Percentiles rank a stretch among this genome's conserved stretches.
phyloP scores from a whole-genome alignment of 2,888 invertebrate genomes.

The Microplitis deprimator region DNA sequence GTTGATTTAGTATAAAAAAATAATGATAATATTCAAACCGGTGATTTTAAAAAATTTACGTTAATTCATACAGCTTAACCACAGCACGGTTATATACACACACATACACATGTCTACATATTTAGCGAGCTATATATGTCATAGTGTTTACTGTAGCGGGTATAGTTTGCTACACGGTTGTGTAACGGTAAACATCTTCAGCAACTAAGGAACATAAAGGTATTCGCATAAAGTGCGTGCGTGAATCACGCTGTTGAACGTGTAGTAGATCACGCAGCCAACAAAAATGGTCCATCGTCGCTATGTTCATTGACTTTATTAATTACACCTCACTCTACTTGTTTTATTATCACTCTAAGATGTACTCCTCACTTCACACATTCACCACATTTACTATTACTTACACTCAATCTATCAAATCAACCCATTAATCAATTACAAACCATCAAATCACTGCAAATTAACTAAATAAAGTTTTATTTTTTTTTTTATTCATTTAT shows the following conservation, averaged over 20 bases:
- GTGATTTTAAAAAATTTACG: neutral
- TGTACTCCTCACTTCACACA: no score
- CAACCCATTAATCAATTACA: no score
- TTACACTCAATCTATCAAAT: no score
- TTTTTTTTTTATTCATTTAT: no score
- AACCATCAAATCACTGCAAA: no score
- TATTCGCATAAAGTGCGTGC: constrained; percentile 53
- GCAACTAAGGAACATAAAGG: neutral
- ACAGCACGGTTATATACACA: no score
- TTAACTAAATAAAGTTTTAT: no score
- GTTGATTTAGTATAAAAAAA: neutral
- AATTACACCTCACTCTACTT: constrained; percentile 16
- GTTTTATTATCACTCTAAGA: neutral
- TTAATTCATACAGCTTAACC: neutral
- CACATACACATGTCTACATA: constrained; percentile 28
- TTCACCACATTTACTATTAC: no score
- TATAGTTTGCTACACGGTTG: constrained; percentile 30
- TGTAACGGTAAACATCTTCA: constrained; percentile 61
- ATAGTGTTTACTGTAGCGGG: constrained; percentile 49
- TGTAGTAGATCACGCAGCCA: constrained; percentile 1
- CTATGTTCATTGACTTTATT: constrained; percentile 27
- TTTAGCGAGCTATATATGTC: constrained; percentile 54
- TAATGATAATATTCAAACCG: neutral
- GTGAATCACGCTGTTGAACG: constrained; percentile 49
- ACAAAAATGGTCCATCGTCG: constrained; percentile 26